These are phyloP conservation scores for Cephus pygmeus DNA, from an alignment of 2,888 invertebrate species.

Conservation along the genomic window DNA sequence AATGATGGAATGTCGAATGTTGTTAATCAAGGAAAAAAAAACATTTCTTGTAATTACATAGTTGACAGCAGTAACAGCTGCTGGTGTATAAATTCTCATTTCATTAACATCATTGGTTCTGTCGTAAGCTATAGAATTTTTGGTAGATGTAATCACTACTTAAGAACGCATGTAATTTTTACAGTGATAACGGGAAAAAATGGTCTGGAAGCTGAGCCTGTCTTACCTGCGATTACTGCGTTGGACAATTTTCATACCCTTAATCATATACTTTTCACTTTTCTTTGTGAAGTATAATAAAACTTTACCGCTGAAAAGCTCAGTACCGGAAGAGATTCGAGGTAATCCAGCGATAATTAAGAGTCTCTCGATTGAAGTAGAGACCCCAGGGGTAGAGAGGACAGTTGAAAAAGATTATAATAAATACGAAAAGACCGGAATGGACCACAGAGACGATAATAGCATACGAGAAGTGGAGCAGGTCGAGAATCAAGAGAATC, in stretches of 20 bases:
- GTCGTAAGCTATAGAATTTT: neutral
- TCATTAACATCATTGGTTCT: neutral
- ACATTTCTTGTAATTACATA: neutral
- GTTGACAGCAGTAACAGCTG: neutral
- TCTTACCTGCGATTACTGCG: conserved; percentile 44
- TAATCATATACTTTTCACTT: conserved; percentile 53
- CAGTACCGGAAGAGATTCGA: conserved; percentile 18
- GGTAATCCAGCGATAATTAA: conserved; percentile 33
- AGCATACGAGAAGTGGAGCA: conserved; percentile 30
- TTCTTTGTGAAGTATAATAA: conserved; percentile 52
- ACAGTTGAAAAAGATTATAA: conserved; percentile 20
- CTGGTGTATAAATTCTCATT: too few species aligned
- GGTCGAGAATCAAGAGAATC: conserved; percentile 34
- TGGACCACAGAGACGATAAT: conserved; percentile 31
- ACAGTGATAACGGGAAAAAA: conserved; percentile 14
- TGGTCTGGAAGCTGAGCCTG: conserved; percentile 30
- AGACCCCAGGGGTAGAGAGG: conserved; percentile 37
- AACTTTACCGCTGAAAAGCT: conserved; percentile 49
- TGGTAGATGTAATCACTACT: neutral
- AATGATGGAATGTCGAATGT: too few species aligned
- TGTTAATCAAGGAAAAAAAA: too few species aligned
- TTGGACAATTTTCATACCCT: conserved; percentile 53
- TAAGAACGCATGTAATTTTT: neutral
- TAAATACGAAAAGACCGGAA: conserved; percentile 24
- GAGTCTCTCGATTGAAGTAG: conserved; percentile 49